These are phyloP conservation scores for Cordylochernes scorpioides DNA, from an alignment of 2,888 invertebrate genomes.

Conservation along the genomic window DNA sequence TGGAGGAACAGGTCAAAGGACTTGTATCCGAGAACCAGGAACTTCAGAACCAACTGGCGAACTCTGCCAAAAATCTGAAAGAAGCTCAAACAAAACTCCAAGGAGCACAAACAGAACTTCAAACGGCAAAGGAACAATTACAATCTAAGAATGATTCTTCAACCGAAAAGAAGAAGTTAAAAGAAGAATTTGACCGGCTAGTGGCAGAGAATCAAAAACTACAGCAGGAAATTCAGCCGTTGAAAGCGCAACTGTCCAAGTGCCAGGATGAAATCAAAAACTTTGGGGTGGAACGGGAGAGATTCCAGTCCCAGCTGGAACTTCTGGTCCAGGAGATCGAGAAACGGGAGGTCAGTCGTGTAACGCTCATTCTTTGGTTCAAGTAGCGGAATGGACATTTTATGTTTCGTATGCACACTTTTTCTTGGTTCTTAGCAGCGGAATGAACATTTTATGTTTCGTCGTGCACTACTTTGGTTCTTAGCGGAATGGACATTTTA, in stretches of 20 bases:
- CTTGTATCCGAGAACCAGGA: slow-evolving; percentile 37
- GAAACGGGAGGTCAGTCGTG: slow-evolving; percentile 59
- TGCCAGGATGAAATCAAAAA: slow-evolving; percentile 50
- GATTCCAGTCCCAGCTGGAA: slow-evolving; percentile 68
- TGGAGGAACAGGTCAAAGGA: slow-evolving; percentile 11
- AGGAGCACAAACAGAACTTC: slow-evolving; percentile 7
- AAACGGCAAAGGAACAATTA: background rate
- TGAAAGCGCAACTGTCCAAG: slow-evolving; percentile 25
- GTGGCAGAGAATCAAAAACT: slow-evolving; percentile 6
- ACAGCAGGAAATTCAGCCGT: slow-evolving; percentile 13
- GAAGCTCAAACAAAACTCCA: slow-evolving; percentile 8
- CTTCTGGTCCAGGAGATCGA: slow-evolving; percentile 75
- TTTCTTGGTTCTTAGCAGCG: no score
- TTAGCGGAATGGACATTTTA: no score
- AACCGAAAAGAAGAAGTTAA: slow-evolving; percentile 6
- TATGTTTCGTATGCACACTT: no score
- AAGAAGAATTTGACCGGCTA: slow-evolving; percentile 7
- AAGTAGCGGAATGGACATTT: no score
- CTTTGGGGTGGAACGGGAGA: slow-evolving; percentile 51
- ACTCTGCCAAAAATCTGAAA: slow-evolving; percentile 11
- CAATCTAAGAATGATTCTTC: slow-evolving; percentile 2
- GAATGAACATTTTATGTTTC: no score
- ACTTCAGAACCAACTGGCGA: slow-evolving; percentile 11
- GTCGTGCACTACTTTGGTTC: no score
- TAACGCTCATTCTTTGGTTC: no score